Base-by-base conservation (phyloP, 2,113 vertebrate genomes). In the Hyperoodon ampullatus region DNA sequence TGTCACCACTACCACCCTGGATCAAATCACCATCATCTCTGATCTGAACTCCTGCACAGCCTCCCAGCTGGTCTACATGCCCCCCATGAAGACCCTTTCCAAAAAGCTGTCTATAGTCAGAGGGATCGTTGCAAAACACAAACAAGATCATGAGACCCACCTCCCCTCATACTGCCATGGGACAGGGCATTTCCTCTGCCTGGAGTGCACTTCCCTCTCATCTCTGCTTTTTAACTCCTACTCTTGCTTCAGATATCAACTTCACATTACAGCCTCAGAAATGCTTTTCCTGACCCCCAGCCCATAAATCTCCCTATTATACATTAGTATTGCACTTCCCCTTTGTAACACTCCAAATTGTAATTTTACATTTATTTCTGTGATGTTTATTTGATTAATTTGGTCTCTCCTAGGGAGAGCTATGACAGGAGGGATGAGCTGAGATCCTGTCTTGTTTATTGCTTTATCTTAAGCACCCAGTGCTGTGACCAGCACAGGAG, bases 21-120 rank as follows among this genome's bases (percentile, higher is more conserved):
- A 70, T 28, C 47, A 50, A 33, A 61, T 28, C 30, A 12, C 28
- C 8, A 1, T 33, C 2, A 39, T 30, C 50, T 87, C 58, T 39
- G 26, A 28, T 8, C 14, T 5, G 14, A 47, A 35, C 35, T 33
- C 0, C 2, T 11, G 6, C 21, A 47, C 1, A 6, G 6, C 6
- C 2, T 63, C 8, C 33, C 11, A 5, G 30, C 10, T 44, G 12
- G 16, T 71, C 63, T 9, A 9, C 16, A 8, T 6, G 42, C 39
- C 0, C 33, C 10, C 55, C 21, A 6, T 9, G 7, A 85, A 14
- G 50, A 9, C 18, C 2, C 23, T 15, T 30, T 66, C 58, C 30
- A 47, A 6, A 42, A 15, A 50, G 63, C 78, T 85, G 47, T 39
- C 30, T 39, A 18, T 0, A 1, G 30, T 30, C 18, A 35, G 44